Conservation (phyloP, 2,888 invertebrate genomes). For the Nematopogon swammerdamellus region DNA sequence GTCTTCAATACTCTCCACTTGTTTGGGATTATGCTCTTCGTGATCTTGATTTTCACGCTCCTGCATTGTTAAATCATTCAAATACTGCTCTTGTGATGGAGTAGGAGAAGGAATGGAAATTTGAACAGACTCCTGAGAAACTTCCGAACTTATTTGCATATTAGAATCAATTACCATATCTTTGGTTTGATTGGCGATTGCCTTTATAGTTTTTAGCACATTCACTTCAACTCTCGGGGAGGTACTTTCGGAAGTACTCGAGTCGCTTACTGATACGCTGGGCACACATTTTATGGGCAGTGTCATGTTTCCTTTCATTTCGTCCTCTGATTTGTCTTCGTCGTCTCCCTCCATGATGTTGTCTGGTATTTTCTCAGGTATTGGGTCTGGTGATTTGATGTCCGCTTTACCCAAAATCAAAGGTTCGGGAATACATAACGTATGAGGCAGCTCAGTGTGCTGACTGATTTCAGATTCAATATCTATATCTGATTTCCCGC, state of each 20-base stretch:
- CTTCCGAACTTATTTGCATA: slow-evolving; percentile 52
- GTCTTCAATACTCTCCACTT: slow-evolving; percentile 65
- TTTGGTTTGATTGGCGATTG: slow-evolving; percentile 53
- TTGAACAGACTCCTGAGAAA: slow-evolving; percentile 61
- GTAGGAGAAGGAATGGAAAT: slow-evolving; percentile 66
- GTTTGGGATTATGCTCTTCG: slow-evolving; percentile 51
- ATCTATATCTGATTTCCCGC: slow-evolving; percentile 34
- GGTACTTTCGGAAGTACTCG: not conserved
- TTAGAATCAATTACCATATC: slow-evolving; percentile 56
- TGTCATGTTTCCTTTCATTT: slow-evolving; percentile 27
- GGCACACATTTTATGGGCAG: slow-evolving; percentile 16
- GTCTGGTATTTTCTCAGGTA: slow-evolving; percentile 51
- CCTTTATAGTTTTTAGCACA: slow-evolving; percentile 51
- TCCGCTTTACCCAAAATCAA: slow-evolving; percentile 43
- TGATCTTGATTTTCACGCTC: slow-evolving; percentile 48
- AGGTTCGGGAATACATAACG: slow-evolving; percentile 36
- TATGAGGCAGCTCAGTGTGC: slow-evolving; percentile 46
- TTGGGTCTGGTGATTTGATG: slow-evolving; percentile 47
- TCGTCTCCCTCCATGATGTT: slow-evolving; percentile 49
- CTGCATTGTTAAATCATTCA: slow-evolving; percentile 61
- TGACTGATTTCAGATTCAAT: slow-evolving; percentile 50
- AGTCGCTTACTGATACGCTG: slow-evolving; percentile 5
- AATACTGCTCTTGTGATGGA: slow-evolving; percentile 61
- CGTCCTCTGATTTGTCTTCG: slow-evolving; percentile 45
- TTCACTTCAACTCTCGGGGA: slow-evolving; percentile 27